Evolutionary conservation across 2,113 vertebrate genomes (phyloP), one percentile per base, ranked within the genome.

Genomic region (Bos javanicus): DNA sequence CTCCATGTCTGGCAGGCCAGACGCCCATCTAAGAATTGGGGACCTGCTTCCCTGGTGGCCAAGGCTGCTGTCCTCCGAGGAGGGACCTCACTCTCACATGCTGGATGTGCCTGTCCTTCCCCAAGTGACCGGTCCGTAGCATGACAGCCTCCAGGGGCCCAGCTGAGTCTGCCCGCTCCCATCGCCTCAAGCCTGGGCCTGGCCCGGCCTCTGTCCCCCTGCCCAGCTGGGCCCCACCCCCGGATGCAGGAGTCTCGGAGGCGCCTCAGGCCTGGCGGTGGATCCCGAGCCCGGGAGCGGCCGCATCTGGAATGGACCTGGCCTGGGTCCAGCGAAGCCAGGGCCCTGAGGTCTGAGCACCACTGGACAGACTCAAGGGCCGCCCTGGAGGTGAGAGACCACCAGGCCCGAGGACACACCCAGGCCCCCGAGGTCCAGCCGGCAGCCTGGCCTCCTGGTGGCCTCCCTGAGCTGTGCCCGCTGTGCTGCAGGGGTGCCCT

Each of bases 191-290:
- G 16, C 46, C 39, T 76, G 28, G 39, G 21, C 21, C n/a, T 85
- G 57, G 5, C 43, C 83, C 33, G 36, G 25, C 13, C 60, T 62
- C 39, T 4, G 30, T 39, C 19, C 23, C 43, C 43, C 52, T 54
- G 13, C 7, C 13, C 30, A 52, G 17, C 2, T 3, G 28, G 19
- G 16, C 8, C 36, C 39, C 30, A 3, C 52, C 1, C 30, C 26
- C 1, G 9, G 54, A 6, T 30, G 43, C 13, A 46, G 78, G 36
- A 36, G 52, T 7, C 3, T 39, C 1, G 0, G 25, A 46, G 30
- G 8, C 1, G 0, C 14, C 1, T 16, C 23, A 19, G 59, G 36
- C 10, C 48, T 43, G 50, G 33, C 1, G 2, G 14, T 26, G 28
- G 67, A 28, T 7, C 7, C 3, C 1, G 3, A 46, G 26, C n/a